Evolutionary conservation across 2,888 invertebrate genomes (phyloP).

Genomic region (Dicroscelio sp.): DNA sequence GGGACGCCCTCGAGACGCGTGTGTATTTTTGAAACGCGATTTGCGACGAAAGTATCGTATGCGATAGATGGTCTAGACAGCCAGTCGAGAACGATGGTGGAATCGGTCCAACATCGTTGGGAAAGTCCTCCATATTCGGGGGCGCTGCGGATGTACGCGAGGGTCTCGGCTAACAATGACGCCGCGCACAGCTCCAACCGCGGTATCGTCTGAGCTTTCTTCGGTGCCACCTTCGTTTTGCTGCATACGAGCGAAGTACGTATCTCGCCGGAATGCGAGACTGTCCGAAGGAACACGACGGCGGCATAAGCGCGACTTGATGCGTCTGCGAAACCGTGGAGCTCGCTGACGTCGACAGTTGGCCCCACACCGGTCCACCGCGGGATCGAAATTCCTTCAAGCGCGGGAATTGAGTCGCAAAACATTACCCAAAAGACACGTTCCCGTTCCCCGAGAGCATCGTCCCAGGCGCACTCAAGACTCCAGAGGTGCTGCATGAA

Average conservation of each 20-base stretch:
- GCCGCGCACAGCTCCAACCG: neutral
- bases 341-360: neutral
- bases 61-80: constrained; percentile 33
- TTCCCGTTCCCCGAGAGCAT: neutral
- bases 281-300: neutral
- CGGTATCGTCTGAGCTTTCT: neutral
- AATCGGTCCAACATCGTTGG: neutral
- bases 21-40: neutral
- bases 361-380: neutral
- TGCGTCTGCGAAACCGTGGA: neutral
- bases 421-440: no score
- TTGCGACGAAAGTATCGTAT: neutral
- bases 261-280: neutral
- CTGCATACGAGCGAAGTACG: neutral
- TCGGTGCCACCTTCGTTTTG: neutral
- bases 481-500: neutral
- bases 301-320: neutral
- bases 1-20: neutral
- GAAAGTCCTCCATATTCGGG: neutral
- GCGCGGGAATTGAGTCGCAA: neutral
- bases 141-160: neutral
- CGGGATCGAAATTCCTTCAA: neutral
- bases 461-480: neutral
- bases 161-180: neutral
- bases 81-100: constrained; percentile 60